These are phyloP conservation scores for Phalloptychus januarius DNA, from an alignment of 2,797 vertebrate genomes.

Conservation along the genomic window DNA sequence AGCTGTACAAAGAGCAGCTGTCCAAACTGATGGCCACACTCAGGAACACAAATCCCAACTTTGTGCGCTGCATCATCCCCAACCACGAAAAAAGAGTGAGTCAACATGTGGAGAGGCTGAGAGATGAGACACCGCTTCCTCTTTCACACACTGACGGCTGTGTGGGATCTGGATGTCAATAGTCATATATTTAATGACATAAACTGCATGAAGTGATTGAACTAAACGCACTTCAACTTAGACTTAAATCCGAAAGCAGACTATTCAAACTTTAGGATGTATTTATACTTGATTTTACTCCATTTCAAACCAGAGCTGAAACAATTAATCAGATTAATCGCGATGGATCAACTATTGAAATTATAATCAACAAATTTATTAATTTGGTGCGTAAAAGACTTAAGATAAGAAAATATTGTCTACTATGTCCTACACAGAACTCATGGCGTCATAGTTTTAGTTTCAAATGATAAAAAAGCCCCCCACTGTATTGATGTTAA, in stretches of 20 bases:
- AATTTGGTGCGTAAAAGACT: too few species aligned
- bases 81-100: slow-evolving; percentile 96
- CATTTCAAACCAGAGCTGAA: not conserved
- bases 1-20: slow-evolving; percentile 97
- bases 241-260: not conserved
- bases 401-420: too few species aligned
- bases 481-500: too few species aligned
- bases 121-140: not conserved
- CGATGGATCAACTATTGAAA: too few species aligned
- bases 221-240: not conserved
- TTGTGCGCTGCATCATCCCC: slow-evolving; percentile 98
- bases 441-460: too few species aligned
- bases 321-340: too few species aligned
- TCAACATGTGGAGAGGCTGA: not conserved
- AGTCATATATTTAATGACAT: not conserved
- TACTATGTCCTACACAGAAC: too few species aligned
- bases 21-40: slow-evolving; percentile 98
- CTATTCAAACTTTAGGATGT: not conserved
- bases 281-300: not conserved
- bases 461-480: too few species aligned
- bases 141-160: too few species aligned
- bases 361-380: too few species aligned
- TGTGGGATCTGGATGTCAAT: not conserved
- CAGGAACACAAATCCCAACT: slow-evolving; percentile 98
- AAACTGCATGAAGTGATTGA: not conserved